These are phyloP conservation scores for Myoxocephalus aenaeus DNA, from an alignment of 2,797 vertebrate species.

Conservation along the genomic window DNA sequence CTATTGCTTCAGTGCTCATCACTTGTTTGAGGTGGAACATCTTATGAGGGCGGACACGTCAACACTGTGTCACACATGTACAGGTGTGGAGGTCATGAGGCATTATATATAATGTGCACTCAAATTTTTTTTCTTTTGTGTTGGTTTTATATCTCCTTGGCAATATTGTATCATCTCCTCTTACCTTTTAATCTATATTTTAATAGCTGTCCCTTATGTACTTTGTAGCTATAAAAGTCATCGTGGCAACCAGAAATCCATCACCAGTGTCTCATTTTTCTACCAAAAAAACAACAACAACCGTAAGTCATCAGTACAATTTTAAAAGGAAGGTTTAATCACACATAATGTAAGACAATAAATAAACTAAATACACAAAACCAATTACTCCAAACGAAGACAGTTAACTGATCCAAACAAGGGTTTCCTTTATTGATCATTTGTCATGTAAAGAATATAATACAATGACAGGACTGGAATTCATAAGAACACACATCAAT, in stretches of 20 bases:
- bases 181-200: background rate
- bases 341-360: background rate
- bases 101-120: no score
- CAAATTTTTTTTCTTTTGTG: no score
- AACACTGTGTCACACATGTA: background rate
- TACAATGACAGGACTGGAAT: slow-evolving; percentile 85
- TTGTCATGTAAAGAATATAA: slow-evolving; percentile 85
- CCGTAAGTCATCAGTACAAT: background rate
- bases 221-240: background rate
- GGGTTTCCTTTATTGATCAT: slow-evolving; percentile 84
- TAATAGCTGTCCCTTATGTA: background rate
- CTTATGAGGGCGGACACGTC: background rate
- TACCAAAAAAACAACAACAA: background rate
- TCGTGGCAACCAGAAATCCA: background rate
- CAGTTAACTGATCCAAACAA: slow-evolving; percentile 79
- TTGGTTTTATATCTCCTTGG: no score
- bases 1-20: no score
- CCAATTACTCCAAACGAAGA: slow-evolving; percentile 54
- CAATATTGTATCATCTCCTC: no score
- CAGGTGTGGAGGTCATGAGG: no score
- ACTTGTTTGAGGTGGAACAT: no score
- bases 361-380: slow-evolving; percentile 24
- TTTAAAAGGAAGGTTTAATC: slow-evolving; percentile 1
- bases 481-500: slow-evolving; percentile 86
- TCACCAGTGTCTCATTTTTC: background rate